Conservation (phyloP, 2,797 vertebrate genomes). For the Nasua narica region DNA sequence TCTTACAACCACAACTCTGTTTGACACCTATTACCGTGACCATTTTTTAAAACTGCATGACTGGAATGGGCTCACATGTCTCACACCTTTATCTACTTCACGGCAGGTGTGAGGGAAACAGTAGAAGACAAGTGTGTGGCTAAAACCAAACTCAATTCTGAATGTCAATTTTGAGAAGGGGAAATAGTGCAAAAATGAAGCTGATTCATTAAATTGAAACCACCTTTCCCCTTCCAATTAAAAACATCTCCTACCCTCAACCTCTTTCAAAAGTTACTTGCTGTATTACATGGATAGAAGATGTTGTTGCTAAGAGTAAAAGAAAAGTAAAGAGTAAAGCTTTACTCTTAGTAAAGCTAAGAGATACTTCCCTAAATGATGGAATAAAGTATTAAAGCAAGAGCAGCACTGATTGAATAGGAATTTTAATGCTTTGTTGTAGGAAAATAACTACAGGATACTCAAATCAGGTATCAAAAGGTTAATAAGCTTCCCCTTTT, state of each 20-base stretch:
- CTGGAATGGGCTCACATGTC: not conserved
- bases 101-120: constrained; percentile 65
- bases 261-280: constrained; percentile 44
- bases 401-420: constrained; percentile 66
- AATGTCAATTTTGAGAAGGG: constrained; percentile 15
- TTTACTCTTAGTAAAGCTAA: no score
- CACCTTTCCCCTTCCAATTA: constrained; percentile 26
- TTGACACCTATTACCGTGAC: not conserved
- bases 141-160: constrained; percentile 45
- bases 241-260: not conserved
- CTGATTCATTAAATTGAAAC: constrained; percentile 37
- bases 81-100: constrained; percentile 46
- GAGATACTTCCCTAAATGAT: no score
- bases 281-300: constrained; percentile 31
- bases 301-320: constrained; percentile 61
- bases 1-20: not conserved
- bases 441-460: constrained; percentile 76
- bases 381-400: constrained; percentile 70
- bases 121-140: constrained; percentile 55
- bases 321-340: no score
- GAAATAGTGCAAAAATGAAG: not conserved
- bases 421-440: constrained; percentile 72
- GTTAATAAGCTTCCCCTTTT: constrained; percentile 51
- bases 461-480: constrained; percentile 65
- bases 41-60: not conserved